These are phyloP conservation scores for Ctenicera cuprea DNA, from an alignment of 2,888 invertebrate genomes.

Conservation along the genomic window DNA sequence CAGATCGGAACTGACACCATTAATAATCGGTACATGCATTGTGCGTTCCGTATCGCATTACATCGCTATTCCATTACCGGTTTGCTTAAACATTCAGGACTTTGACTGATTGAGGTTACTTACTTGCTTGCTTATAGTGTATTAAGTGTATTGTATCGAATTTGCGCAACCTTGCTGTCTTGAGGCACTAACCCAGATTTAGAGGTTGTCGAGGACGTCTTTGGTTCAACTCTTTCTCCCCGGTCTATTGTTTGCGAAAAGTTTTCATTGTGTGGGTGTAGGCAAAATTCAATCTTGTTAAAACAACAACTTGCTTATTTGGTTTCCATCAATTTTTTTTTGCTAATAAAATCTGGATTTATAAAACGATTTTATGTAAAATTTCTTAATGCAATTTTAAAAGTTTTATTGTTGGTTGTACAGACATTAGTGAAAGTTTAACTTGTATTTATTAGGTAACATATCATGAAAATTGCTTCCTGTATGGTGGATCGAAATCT, in stretches of 20 bases:
- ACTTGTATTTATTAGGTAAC: not conserved
- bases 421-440: not conserved
- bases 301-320: no score
- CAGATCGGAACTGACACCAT: conserved; percentile 49
- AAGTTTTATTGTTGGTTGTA: no score
- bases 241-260: no score
- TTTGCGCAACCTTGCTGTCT: conserved; percentile 17
- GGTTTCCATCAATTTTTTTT: not conserved
- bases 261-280: no score
- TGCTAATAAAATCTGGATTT: not conserved
- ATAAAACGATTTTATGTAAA: no score
- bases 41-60: conserved; percentile 49
- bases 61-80: conserved; percentile 55
- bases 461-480: conserved; percentile 9
- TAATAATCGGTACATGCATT: conserved; percentile 54
- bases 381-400: no score
- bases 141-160: conserved; percentile 28
- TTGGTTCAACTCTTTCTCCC: not conserved
- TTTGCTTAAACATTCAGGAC: conserved; percentile 49
- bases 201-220: not conserved
- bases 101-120: conserved; percentile 49
- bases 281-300: no score
- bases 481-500: conserved; percentile 24
- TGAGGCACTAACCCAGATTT: conserved; percentile 14
- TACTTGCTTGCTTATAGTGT: conserved; percentile 19